A percentile compares a stretch with the other conserved stretches of the same genome.
Evolutionary conservation across 2,113 vertebrate species (phyloP).

Genomic region (Barbus barbus): DNA sequence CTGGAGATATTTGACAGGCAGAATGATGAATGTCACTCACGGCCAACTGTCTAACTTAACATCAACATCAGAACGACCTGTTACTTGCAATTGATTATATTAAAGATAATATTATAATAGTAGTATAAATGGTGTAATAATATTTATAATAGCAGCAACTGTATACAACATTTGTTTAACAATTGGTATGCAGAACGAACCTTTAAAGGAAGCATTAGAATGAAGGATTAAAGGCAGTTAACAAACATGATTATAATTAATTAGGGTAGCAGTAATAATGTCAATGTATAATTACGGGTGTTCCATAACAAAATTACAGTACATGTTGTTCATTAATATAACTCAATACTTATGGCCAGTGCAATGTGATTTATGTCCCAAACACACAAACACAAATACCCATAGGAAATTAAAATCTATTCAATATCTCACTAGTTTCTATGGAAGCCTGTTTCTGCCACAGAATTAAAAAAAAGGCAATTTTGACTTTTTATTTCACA

Average conservation of each 20-base stretch:
- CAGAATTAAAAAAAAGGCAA: not conserved
- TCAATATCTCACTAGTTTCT: not conserved
- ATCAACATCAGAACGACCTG: not conserved
- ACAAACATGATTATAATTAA: not conserved
- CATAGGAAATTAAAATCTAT: not conserved
- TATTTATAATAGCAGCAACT: slow-evolving; percentile 14
- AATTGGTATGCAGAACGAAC: not conserved
- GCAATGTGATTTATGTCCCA: not conserved
- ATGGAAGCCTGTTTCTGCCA: not conserved
- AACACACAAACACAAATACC: not conserved
- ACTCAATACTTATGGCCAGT: not conserved
- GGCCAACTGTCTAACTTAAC: not conserved
- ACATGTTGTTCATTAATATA: slow-evolving; percentile 4
- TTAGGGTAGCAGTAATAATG: not conserved
- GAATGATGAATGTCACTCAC: not conserved
- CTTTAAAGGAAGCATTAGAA: slow-evolving; percentile 30
- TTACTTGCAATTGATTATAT: not conserved
- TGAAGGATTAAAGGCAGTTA: slow-evolving; percentile 8
- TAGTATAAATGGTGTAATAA: slow-evolving; percentile 6
- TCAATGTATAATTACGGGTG: not conserved
- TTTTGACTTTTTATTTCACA: not conserved
- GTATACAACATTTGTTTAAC: not conserved
- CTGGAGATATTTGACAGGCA: slow-evolving; percentile 16
- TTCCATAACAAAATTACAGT: not conserved
- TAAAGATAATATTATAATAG: slow-evolving; percentile 4